Conservation (phyloP, 2,113 vertebrate species). For the Saccopteryx leptura region DNA sequence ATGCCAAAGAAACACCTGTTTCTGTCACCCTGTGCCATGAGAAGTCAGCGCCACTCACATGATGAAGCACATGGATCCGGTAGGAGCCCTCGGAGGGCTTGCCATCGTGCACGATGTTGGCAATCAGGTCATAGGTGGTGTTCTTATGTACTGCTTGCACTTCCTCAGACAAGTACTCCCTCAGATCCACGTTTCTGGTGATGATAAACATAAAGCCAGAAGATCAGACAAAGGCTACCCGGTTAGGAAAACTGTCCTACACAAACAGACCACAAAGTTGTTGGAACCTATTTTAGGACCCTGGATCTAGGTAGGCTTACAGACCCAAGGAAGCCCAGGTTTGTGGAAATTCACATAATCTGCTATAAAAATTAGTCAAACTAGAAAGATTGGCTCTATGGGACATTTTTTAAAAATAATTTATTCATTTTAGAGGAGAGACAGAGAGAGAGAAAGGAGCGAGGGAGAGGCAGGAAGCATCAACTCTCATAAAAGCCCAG, state of each 20-base stretch:
- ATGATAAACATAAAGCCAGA: constrained; percentile 5
- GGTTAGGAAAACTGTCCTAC: neutral
- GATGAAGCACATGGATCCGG: constrained; percentile 97
- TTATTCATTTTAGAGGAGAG: no score
- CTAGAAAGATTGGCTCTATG: neutral
- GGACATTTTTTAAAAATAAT: neutral
- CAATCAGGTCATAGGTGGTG: constrained; percentile 96
- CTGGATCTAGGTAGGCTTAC: neutral
- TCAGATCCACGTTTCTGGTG: constrained; percentile 94
- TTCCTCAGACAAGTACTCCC: constrained; percentile 96
- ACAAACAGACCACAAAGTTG: neutral
- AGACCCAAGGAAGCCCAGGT: neutral
- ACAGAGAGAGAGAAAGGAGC: no score
- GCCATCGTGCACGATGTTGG: constrained; percentile 97
- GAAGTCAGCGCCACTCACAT: constrained; percentile 88
- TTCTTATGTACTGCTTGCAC: constrained; percentile 93
- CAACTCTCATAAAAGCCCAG: no score
- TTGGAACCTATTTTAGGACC: neutral
- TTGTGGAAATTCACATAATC: neutral
- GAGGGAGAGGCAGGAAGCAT: no score
- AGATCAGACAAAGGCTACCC: neutral
- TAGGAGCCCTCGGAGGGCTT: constrained; percentile 96
- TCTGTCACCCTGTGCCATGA: neutral
- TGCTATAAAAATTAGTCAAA: constrained; percentile 14
- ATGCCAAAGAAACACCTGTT: neutral